Base-by-base conservation (phyloP, 1,140 invertebrate genomes). In the Aleiodes sp. region DNA sequence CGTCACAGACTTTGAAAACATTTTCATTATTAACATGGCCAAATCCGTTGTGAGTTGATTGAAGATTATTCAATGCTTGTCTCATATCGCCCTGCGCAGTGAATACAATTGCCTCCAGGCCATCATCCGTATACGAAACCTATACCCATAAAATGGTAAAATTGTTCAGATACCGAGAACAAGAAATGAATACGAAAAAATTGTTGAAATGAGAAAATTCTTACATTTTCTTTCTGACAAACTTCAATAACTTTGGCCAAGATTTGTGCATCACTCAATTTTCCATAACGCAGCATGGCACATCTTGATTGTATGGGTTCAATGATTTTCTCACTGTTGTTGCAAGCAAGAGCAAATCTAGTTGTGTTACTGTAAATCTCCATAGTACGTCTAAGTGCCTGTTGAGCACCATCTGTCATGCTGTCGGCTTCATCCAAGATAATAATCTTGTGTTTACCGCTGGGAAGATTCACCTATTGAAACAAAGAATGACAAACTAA, bases 1-100 rank as follows among this genome's bases (percentile, higher is more conserved):
- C 98, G 87, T 99, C 98, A 83, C 98, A 99, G 12, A 99, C 97
- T 89, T 99, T 99, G 79, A 99, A 99, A n/a, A 99, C 98, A 90
- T 99, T 98, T 78, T 96, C 93, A 70, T 92, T 92, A 73, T 92
- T 97, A 1, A 99, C 92, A 79, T 94, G 91, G 4, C 92, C 92
- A 88, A 98, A 99, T 24, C 98, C 98, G 85, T 98, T 96, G 43
- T 91, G 91, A 0, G 98, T 99, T 2, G 98, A 98, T 86, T 99
- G 98, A 24, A 99, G 84, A 89, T 99, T 99, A 86, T 99, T 99
- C 12, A 99, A 87, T 0, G 94, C 98, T 75, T 96, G 96, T 80
- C 98, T 89, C 94, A 99, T 96, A 82, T 99, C 98, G 1, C 98
- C 98, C 87, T 99, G 97, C 0, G 98, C 95, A 2, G 98, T 99